Evolutionary conservation across 2,113 vertebrate species (phyloP), one percentile per base, ranked within the genome.

Genomic region (Pedetes capensis): DNA sequence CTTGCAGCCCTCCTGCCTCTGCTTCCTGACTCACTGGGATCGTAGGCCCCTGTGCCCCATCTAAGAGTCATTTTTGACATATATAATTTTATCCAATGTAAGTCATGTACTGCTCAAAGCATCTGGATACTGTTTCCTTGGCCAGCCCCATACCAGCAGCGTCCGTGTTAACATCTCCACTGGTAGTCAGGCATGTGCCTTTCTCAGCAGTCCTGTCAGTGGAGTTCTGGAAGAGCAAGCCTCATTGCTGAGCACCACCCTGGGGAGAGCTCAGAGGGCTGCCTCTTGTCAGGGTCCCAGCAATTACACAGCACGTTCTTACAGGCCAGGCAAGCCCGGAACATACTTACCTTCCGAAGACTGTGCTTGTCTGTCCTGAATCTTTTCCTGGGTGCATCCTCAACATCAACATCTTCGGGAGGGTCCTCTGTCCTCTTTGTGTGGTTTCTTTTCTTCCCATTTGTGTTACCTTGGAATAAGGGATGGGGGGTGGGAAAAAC

Each of bases 371-470:
- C 98, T 49, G 96, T 97, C 97, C 98, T 97, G 96, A 98, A 98
- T 95, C 98, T 98, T 96, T 98, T 99, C 97, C 98, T 97, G 95
- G 98, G 98, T 75, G 95, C 93, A 55, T 98, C 98, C 95, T 98
- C 98, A 61, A 87, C 89, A 68, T 98, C 98, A 29, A 94, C 92
- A 66, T 98, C 98, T 96, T 98, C 98, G 63, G 96, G 89, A 85
- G 97, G 97, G 74, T 98, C 98, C 97, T 97, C 98, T 83, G 97
- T 97, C 97, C 98, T 98, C 98, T 98, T 98, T 95, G 98, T 95
- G 96, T 98, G 98, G 96, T 95, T 98, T 98, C 98, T 98, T 97
- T 98, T 98, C 95, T 98, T 98, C 97, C 98, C 98, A 96, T 95
- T 98, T 93, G 98, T 88, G 96, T 98, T 97, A 97, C 98, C 98